These are phyloP conservation scores for Dioctria rufipes DNA, from an alignment of 2,888 invertebrate species.

Conservation along the genomic window DNA sequence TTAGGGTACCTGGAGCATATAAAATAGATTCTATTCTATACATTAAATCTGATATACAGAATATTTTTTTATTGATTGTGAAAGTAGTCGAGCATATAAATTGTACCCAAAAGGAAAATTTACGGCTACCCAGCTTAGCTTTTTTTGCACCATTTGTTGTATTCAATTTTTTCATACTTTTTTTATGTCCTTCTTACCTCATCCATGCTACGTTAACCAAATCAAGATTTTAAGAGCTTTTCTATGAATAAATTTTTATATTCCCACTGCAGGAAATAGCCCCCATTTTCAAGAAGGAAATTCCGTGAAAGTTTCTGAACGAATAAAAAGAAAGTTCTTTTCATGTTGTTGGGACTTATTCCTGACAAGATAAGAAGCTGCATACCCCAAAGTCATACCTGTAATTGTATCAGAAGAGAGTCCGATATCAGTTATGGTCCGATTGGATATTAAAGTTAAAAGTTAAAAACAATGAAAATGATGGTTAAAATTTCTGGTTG, in stretches of 20 bases:
- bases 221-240: conserved; percentile 43
- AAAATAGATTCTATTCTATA: too few relatives aligned
- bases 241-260: conserved; percentile 46
- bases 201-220: conserved; percentile 9
- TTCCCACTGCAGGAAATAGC: conserved; percentile 1
- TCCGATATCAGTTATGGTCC: background rate
- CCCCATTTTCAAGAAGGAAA: background rate
- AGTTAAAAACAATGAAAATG: too few relatives aligned
- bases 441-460: too few relatives aligned
- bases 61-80: conserved; percentile 6
- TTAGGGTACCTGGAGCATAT: too few relatives aligned
- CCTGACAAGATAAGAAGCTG: conserved; percentile 36
- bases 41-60: background rate
- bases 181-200: background rate
- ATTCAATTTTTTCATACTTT: conserved; percentile 31
- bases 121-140: background rate
- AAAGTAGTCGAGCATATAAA: conserved; percentile 11
- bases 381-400: background rate
- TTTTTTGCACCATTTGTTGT: background rate
- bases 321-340: conserved; percentile 2
- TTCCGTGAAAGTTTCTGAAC: background rate
- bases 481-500: too few relatives aligned
- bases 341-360: conserved; percentile 26
- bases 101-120: conserved; percentile 7
- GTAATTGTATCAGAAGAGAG: background rate